Percentiles rank a stretch among this genome's conserved stretches.
Evolutionary conservation across 64 coral and sea anemone species (phyloP).

Genomic region (Pocillopora damicornis): DNA sequence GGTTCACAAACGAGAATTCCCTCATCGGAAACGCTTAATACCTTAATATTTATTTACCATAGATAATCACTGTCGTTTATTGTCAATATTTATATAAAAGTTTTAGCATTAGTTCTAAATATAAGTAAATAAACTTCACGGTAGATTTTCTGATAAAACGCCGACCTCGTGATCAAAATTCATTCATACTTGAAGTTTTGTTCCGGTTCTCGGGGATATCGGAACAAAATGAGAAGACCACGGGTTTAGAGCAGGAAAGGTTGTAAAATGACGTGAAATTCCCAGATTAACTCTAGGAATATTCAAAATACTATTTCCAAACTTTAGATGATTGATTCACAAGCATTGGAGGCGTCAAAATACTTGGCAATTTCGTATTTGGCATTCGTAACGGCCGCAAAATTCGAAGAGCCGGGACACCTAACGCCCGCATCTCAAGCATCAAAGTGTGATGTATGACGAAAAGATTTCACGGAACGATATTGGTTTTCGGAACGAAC

Average conservation of each 20-base stretch:
- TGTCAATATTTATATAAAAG: constrained; percentile 23
- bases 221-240: neutral
- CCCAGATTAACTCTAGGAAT: neutral
- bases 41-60: neutral
- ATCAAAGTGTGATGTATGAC: neutral
- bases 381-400: neutral
- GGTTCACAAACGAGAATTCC: neutral
- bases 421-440: neutral
- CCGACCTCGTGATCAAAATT: neutral
- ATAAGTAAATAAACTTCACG: neutral
- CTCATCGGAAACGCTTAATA: neutral
- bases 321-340: neutral
- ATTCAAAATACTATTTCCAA: neutral
- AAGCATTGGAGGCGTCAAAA: neutral
- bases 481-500: neutral
- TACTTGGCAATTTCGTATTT: neutral
- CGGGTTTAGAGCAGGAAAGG: neutral
- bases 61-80: neutral
- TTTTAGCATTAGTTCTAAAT: neutral
- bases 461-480: no score
- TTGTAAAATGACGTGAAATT: neutral
- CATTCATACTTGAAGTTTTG: neutral
- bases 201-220: no score
- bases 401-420: constrained; percentile 4
- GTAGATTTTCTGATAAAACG: neutral